phyloP scores from a whole-genome alignment of 2,113 vertebrate genomes.

The Neogale vison region DNA sequence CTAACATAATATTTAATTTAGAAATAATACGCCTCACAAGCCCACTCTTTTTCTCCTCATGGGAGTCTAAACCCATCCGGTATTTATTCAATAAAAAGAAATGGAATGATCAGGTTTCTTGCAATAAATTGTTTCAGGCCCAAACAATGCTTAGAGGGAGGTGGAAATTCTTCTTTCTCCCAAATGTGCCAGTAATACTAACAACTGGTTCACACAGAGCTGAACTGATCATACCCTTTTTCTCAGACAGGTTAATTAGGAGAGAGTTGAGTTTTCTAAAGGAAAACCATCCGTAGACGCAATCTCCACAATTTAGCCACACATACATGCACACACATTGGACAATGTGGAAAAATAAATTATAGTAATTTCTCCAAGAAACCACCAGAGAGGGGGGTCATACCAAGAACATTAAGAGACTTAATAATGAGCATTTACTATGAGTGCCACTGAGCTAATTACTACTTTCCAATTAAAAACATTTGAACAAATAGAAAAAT shows the following conservation, averaged over 20 bases:
- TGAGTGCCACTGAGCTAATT: background rate
- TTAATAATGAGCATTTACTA: slow-evolving; percentile 6
- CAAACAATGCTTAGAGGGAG: background rate
- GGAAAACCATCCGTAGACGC: background rate
- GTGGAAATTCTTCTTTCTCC: background rate
- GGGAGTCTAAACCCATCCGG: background rate
- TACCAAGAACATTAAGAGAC: background rate
- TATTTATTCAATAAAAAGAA: slow-evolving; percentile 55
- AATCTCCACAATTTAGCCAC: background rate
- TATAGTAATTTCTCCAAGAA: background rate
- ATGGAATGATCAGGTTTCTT: slow-evolving; percentile 10
- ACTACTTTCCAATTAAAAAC: slow-evolving; percentile 35
- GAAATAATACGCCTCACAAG: slow-evolving; percentile 48
- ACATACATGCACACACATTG: background rate
- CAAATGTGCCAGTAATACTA: background rate
- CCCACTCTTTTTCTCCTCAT: background rate
- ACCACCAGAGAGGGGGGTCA: background rate
- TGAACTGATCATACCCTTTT: background rate
- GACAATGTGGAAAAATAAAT: background rate
- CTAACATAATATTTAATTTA: slow-evolving; percentile 48
- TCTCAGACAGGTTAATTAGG: background rate
- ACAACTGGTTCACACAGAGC: background rate
- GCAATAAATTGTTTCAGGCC: background rate
- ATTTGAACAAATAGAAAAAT: slow-evolving; percentile 50
- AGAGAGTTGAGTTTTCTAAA: background rate